A percentile compares a stretch with the other conserved stretches of the same genome.
phyloP scores from a whole-genome alignment of 2,888 invertebrate genomes.

The Gryllus longicercus region DNA sequence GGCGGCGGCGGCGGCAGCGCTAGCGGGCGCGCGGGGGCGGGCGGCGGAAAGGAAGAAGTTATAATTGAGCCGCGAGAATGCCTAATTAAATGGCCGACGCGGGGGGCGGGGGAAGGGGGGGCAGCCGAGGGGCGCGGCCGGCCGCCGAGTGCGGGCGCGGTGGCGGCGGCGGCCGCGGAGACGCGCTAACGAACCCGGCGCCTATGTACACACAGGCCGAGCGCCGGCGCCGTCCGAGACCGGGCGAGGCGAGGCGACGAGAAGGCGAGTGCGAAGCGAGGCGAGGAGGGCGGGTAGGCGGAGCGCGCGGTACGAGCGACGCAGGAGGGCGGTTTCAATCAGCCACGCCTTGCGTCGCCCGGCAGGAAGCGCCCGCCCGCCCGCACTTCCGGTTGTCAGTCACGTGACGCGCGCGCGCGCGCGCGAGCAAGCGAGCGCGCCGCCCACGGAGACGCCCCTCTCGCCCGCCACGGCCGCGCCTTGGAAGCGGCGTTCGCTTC shows the following conservation, averaged over 20 bases:
- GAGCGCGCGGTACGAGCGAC: not conserved
- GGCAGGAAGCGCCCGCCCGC: not conserved
- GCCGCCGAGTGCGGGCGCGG: not conserved
- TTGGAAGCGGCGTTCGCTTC: too few species aligned
- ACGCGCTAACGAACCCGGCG: constrained; percentile 17
- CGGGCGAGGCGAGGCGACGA: too few species aligned
- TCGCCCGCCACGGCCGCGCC: too few species aligned
- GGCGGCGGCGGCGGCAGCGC: not conserved
- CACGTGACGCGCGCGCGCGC: not conserved
- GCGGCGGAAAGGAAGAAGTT: constrained; percentile 10
- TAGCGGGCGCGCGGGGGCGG: not conserved
- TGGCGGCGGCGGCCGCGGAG: not conserved
- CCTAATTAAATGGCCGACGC: not conserved
- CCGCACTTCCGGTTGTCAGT: not conserved
- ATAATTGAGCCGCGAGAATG: constrained; percentile 17
- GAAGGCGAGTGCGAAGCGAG: too few species aligned
- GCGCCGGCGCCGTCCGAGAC: too few species aligned
- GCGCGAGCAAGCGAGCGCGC: too few species aligned
- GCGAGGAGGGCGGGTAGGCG: too few species aligned
- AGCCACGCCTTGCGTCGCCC: not conserved
- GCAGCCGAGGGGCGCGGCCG: not conserved
- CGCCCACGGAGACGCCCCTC: too few species aligned
- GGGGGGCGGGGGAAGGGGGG: not conserved
- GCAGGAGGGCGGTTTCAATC: not conserved
- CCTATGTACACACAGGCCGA: not conserved